Conservation (phyloP, 2,113 vertebrate species). For the Saccopteryx leptura region DNA sequence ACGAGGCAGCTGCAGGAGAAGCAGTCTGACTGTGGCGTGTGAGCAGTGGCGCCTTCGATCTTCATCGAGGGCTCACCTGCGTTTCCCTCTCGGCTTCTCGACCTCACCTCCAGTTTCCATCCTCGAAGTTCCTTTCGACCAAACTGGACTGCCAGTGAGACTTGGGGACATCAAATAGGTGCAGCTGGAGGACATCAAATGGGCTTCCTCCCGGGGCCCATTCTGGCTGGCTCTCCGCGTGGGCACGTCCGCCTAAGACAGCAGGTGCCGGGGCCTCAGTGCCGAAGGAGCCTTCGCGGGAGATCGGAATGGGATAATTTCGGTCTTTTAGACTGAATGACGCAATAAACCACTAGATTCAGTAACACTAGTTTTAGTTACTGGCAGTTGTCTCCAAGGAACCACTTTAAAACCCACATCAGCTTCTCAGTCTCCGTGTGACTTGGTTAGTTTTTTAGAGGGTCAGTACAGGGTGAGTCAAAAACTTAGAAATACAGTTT, state of each 20-base stretch:
- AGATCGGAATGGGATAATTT: neutral
- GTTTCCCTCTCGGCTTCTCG: neutral
- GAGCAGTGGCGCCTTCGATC: slow-evolving; percentile 77
- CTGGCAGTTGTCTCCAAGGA: slow-evolving; percentile 42
- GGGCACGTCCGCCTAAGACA: neutral
- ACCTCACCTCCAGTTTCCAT: neutral
- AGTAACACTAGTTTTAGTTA: neutral
- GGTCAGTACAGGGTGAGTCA: slow-evolving; percentile 63
- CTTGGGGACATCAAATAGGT: neutral
- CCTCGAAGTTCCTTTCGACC: neutral
- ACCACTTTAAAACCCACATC: neutral
- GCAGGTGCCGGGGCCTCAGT: neutral
- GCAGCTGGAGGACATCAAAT: neutral
- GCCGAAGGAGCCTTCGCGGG: neutral
- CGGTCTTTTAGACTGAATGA: slow-evolving; percentile 19
- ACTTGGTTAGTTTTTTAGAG: slow-evolving; percentile 1
- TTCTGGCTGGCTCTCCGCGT: neutral
- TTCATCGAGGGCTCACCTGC: neutral
- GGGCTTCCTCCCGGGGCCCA: too few relatives aligned
- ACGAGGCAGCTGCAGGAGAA: slow-evolving; percentile 92
- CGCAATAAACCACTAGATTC: slow-evolving; percentile 56
- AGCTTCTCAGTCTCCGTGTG: neutral
- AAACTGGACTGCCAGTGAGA: neutral
- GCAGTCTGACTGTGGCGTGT: slow-evolving; percentile 92
- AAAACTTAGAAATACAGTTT: slow-evolving; percentile 29